Evolutionary conservation across 2,888 invertebrate species (phyloP).

Genomic region (Tenthredo amoena): DNA sequence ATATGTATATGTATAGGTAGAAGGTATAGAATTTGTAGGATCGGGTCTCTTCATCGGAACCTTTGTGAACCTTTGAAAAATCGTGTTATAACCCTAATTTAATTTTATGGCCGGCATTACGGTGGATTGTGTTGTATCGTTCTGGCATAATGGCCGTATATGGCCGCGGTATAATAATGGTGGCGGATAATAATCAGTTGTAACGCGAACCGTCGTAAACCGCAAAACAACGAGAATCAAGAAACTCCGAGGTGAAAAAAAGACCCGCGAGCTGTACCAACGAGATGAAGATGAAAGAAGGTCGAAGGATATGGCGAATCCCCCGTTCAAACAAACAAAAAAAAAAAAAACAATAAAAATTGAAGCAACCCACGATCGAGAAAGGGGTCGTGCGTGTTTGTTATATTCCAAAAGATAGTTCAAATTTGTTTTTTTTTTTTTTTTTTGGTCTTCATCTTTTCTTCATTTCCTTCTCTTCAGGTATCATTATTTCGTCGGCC

Average conservation of each 20-base stretch:
- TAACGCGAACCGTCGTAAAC: conserved; percentile 76
- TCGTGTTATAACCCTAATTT: conserved; percentile 78
- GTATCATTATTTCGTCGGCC: conserved; percentile 64
- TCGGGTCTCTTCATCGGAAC: conserved; percentile 63
- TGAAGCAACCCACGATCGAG: not conserved
- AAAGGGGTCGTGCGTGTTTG: conserved; percentile 52
- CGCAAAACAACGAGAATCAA: conserved; percentile 74
- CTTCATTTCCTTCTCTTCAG: not conserved
- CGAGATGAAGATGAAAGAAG: conserved; percentile 54
- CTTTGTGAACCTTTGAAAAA: conserved; percentile 74
- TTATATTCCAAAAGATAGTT: conserved; percentile 44
- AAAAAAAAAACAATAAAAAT: not conserved
- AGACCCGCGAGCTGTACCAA: conserved; percentile 32
- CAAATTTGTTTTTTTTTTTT: not conserved
- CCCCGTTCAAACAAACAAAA: not conserved
- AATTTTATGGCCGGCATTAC: conserved; percentile 78
- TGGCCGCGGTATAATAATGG: conserved; percentile 67
- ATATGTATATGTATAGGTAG: not conserved
- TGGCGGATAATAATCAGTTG: conserved; percentile 77
- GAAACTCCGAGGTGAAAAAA: conserved; percentile 22
- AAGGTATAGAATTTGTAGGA: conserved; percentile 43
- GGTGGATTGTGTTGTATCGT: conserved; percentile 63
- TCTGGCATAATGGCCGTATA: conserved; percentile 69
- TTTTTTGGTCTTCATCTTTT: not conserved
- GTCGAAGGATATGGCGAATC: conserved; percentile 13